phyloP scores from a whole-genome alignment of 2,797 vertebrate species.

The Vespertilio murinus region DNA sequence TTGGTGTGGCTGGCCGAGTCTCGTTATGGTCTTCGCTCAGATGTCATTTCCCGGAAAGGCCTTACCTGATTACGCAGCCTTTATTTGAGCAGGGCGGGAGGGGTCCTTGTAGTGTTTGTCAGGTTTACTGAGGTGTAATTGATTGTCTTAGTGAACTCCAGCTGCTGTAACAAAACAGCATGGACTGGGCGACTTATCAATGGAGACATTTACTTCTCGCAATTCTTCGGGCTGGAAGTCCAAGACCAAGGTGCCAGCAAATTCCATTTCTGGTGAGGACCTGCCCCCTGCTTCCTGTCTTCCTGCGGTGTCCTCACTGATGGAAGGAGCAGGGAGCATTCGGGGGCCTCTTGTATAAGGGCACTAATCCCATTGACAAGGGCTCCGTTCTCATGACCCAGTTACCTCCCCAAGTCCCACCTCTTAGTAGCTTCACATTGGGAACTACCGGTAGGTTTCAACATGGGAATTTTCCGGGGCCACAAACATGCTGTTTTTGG shows the following conservation, averaged over 20 bases:
- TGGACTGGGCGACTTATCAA: neutral
- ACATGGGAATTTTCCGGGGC: neutral
- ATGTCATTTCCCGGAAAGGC: neutral
- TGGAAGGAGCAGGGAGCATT: neutral
- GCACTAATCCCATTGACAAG: neutral
- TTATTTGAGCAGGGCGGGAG: neutral
- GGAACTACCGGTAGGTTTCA: neutral
- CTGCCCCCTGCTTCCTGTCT: neutral
- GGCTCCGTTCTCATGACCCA: neutral
- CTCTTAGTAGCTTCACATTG: neutral
- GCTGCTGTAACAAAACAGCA: neutral
- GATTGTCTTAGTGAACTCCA: neutral
- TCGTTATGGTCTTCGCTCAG: neutral
- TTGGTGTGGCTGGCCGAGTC: neutral
- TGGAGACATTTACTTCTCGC: neutral
- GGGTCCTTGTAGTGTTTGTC: neutral
- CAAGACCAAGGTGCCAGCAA: neutral
- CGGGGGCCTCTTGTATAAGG: neutral
- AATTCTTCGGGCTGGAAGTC: neutral
- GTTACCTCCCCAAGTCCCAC: neutral
- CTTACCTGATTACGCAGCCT: neutral
- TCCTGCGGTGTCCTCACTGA: neutral
- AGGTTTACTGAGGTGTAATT: neutral
- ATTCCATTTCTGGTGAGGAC: neutral
- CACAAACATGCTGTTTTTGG: neutral